Conservation (phyloP, 2,113 vertebrate species). For the Acinonyx jubatus region DNA sequence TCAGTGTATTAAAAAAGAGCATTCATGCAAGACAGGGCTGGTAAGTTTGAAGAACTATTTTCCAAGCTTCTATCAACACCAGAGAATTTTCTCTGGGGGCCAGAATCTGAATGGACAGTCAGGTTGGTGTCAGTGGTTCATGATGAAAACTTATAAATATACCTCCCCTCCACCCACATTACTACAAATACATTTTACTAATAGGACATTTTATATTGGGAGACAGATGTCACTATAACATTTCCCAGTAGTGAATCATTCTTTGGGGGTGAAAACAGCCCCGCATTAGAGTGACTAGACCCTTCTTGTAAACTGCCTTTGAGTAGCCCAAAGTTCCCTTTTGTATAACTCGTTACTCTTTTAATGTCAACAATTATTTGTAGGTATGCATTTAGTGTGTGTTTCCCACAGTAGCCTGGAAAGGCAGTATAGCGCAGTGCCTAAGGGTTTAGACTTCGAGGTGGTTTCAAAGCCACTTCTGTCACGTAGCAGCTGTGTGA, state of each 20-base stretch:
- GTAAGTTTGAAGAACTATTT: neutral
- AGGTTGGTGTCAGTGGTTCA: neutral
- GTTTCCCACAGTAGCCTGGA: neutral
- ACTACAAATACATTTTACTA: neutral
- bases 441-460: neutral
- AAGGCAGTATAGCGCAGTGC: neutral
- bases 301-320: neutral
- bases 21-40: neutral
- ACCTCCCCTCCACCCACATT: fast-evolving
- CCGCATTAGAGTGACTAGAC: neutral
- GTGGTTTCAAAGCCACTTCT: neutral
- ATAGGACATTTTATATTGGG: neutral
- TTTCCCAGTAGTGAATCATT: neutral
- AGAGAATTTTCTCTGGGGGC: neutral
- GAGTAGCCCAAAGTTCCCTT: neutral
- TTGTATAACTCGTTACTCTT: too few relatives aligned
- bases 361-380: neutral
- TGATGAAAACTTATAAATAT: neutral
- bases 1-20: neutral
- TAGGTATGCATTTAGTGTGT: neutral
- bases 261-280: neutral
- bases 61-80: neutral
- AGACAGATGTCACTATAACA: neutral
- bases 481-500: neutral
- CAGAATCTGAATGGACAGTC: neutral